These are phyloP conservation scores for Cabera pusaria DNA, from an alignment of 2,888 invertebrate species.

Conservation along the genomic window DNA sequence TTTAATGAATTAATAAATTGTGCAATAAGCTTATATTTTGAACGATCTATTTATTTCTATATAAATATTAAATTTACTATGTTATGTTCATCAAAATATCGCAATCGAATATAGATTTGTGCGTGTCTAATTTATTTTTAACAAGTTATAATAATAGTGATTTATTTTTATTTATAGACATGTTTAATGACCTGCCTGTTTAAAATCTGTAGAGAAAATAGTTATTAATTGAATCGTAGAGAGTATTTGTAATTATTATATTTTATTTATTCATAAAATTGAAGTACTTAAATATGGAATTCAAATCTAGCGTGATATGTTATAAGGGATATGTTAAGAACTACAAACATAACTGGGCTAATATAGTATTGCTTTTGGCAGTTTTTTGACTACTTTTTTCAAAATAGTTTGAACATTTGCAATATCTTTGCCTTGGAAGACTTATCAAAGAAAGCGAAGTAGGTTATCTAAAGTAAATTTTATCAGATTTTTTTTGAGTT, in stretches of 20 bases:
- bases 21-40: conserved; percentile 23
- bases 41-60: conserved; percentile 21
- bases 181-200: neutral
- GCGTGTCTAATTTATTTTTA: conserved; percentile 16
- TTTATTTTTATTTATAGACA: too few relatives aligned
- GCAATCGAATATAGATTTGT: conserved; percentile 14
- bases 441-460: conserved; percentile 20
- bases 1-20: conserved; percentile 7
- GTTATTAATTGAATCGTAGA: conserved; percentile 6
- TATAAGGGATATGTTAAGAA: conserved; percentile 47
- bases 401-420: conserved; percentile 1
- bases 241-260: neutral
- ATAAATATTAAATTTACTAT: conserved; percentile 14
- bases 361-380: conserved; percentile 1
- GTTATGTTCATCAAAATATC: conserved; percentile 10
- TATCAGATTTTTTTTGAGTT: conserved; percentile 1
- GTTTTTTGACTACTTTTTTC: conserved; percentile 7
- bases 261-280: neutral
- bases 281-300: too few relatives aligned
- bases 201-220: conserved; percentile 2
- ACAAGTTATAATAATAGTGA: too few relatives aligned
- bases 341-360: conserved; percentile 19
- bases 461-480: conserved; percentile 4
- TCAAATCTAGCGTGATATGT: conserved; percentile 48
- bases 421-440: conserved; percentile 24